A percentile compares a stretch with the other conserved stretches of the same genome.
Conservation (phyloP, 2,888 invertebrate genomes). For the Calephelis perditalis region DNA sequence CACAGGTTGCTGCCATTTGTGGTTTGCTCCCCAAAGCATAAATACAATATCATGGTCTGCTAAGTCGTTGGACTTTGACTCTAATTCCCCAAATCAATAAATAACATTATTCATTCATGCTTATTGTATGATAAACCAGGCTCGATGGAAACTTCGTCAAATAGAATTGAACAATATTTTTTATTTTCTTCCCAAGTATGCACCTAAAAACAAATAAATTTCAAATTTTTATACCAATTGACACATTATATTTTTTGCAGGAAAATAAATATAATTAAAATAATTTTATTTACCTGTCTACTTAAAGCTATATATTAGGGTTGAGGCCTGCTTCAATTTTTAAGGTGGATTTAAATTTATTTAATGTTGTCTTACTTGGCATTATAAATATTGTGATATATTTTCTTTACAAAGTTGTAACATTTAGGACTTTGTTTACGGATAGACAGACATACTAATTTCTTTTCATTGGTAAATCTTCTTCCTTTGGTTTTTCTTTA, state of each 20-base stretch:
- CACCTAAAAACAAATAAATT: background rate
- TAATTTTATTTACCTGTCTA: conserved; percentile 3
- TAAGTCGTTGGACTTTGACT: background rate
- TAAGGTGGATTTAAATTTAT: conserved; percentile 9
- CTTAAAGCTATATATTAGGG: conserved; percentile 1
- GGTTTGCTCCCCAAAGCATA: too few species aligned
- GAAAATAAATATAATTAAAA: too few species aligned
- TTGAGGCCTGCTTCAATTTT: conserved; percentile 13
- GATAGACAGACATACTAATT: too few species aligned
- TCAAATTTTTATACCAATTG: too few species aligned
- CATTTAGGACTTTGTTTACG: too few species aligned
- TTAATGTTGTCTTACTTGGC: background rate
- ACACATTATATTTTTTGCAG: too few species aligned
- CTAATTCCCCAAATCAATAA: conserved; percentile 1
- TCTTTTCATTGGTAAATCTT: too few species aligned
- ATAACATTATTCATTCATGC: conserved; percentile 1
- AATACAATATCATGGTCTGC: too few species aligned
- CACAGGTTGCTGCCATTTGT: too few species aligned
- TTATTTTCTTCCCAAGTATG: conserved; percentile 17
- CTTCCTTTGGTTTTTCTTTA: background rate
- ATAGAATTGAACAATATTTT: conserved; percentile 29
- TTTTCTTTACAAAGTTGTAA: conserved; percentile 9
- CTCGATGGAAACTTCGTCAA: conserved; percentile 31
- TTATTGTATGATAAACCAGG: conserved; percentile 27
- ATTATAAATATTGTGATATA: conserved; percentile 4